Percentiles rank a stretch among this genome's conserved stretches.
Conservation (phyloP, 2,797 vertebrate genomes). For the Margarornis squamiger region DNA sequence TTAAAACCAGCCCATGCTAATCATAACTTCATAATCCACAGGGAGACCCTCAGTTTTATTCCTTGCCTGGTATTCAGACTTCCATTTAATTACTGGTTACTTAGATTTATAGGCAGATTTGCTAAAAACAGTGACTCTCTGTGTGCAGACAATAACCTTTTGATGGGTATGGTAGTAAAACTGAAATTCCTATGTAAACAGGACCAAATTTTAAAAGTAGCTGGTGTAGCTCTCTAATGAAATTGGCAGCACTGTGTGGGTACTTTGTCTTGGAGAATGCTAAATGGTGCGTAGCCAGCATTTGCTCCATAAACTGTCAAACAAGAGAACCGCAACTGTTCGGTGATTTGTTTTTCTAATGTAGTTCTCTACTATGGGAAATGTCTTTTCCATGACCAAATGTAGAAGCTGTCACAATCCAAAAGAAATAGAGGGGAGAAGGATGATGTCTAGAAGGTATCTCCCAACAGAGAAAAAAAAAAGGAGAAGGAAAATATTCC, state of each 20-base stretch:
- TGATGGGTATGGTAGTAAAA: constrained; percentile 63
- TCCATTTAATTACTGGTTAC: constrained; percentile 65
- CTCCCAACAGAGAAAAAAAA: neutral
- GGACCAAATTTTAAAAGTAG: constrained; percentile 64
- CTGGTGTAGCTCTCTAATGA: constrained; percentile 55
- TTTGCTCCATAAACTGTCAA: constrained; percentile 68
- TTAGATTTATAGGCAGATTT: constrained; percentile 66
- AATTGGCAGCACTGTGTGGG: constrained; percentile 65
- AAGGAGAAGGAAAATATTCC: neutral
- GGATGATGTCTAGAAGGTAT: constrained; percentile 19
- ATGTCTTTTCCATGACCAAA: constrained; percentile 67
- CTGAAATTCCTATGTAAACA: constrained; percentile 66
- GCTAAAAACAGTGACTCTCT: constrained; percentile 64
- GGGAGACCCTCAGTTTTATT: constrained; percentile 60
- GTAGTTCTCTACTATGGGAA: constrained; percentile 49
- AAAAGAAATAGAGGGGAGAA: constrained; percentile 49
- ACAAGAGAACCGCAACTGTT: constrained; percentile 58
- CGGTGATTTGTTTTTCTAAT: constrained; percentile 57
- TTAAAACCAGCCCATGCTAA: constrained; percentile 48
- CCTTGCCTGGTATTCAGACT: constrained; percentile 66
- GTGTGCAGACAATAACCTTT: constrained; percentile 69
- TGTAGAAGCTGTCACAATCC: constrained; percentile 35
- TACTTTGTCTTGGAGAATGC: constrained; percentile 60
- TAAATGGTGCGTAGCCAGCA: constrained; percentile 59
- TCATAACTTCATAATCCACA: constrained; percentile 50